A percentile compares a stretch with the other conserved stretches of the same genome.
Evolutionary conservation across 2,888 invertebrate genomes (phyloP).

Genomic region (Octonoba sinensis): DNA sequence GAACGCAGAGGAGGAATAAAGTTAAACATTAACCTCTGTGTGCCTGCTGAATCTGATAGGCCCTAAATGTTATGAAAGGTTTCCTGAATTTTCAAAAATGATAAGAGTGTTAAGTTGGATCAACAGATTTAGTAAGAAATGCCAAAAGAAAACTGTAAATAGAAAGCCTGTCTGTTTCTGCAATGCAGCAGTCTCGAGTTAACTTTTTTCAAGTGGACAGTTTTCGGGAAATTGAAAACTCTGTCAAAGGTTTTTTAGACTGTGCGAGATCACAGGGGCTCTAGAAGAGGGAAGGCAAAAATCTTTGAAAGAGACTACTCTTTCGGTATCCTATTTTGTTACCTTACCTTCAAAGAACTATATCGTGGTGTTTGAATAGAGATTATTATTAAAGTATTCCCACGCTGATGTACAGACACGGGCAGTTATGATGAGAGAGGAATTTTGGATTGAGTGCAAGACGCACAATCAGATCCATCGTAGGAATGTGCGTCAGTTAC

Average conservation of each 20-base stretch:
- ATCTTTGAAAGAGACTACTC: no score
- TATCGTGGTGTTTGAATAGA: not conserved
- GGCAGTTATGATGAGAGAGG: not conserved
- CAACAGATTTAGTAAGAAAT: not conserved
- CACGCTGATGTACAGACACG: not conserved
- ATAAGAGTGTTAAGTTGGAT: conserved; percentile 1
- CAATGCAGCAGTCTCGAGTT: not conserved
- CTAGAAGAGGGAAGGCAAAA: no score
- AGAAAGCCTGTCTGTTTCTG: not conserved
- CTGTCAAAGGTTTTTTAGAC: not conserved
- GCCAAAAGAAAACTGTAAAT: not conserved
- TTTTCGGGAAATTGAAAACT: not conserved
- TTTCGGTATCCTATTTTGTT: no score
- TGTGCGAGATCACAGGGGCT: not conserved
- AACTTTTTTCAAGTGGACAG: not conserved
- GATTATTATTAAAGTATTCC: not conserved
- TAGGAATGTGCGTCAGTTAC: not conserved
- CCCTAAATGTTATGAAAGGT: not conserved
- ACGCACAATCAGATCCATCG: no score
- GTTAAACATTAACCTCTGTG: not conserved
- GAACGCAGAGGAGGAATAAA: not conserved
- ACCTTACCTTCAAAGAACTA: not conserved
- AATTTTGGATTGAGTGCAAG: not conserved
- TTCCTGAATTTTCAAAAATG: conserved; percentile 1
- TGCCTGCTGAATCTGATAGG: not conserved